Percentiles rank a stretch among this genome's conserved stretches.
Conservation (phyloP, 2,888 invertebrate genomes). For the Scelioninae gen. 1 region DNA sequence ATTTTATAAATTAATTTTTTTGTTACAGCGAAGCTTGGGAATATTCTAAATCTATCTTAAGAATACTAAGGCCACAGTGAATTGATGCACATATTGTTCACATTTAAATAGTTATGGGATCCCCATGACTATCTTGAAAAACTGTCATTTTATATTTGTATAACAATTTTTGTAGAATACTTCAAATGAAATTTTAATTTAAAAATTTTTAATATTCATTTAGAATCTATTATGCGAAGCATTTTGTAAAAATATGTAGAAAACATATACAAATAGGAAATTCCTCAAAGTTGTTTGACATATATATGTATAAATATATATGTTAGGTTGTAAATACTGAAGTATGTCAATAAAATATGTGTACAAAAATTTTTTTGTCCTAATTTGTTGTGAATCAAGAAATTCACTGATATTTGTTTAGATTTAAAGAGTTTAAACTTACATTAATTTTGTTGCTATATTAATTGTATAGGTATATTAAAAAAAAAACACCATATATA, state of each 20-base stretch:
- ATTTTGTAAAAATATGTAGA: neutral
- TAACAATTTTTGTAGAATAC: constrained; percentile 9
- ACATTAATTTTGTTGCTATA: no score
- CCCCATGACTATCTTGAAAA: neutral
- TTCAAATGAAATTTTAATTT: neutral
- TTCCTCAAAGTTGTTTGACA: no score
- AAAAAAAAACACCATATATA: no score
- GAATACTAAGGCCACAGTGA: constrained; percentile 6
- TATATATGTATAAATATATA: neutral
- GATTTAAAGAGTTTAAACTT: no score
- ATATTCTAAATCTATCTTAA: constrained; percentile 82
- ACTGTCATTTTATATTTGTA: constrained; percentile 1
- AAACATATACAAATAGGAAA: no score
- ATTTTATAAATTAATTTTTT: constrained; percentile 1
- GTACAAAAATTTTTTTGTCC: neutral
- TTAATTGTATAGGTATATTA: no score
- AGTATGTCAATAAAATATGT: neutral
- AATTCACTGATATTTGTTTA: no score
- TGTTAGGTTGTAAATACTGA: neutral
- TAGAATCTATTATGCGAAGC: no score
- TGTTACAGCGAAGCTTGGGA: constrained; percentile 82
- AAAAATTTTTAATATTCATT: constrained; percentile 2
- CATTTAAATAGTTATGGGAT: neutral
- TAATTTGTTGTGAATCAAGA: no score
- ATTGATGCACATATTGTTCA: neutral